Conservation (phyloP, 2,888 invertebrate genomes). For the Parnassius smintheus region DNA sequence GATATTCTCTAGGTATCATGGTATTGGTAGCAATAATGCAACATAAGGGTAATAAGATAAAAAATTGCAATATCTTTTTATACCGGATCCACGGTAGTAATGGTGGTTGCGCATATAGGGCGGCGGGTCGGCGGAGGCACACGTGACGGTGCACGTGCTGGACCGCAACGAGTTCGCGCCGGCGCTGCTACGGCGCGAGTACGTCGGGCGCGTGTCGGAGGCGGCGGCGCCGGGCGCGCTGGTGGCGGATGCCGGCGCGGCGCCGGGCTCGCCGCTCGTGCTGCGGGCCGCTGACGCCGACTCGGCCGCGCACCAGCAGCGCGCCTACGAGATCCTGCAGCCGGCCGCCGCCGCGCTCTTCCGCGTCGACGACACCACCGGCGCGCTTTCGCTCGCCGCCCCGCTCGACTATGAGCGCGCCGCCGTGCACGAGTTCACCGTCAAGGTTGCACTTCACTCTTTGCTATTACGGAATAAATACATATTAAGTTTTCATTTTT, state of each 20-base stretch:
- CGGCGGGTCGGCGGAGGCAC: constrained; percentile 84
- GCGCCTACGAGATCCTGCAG: constrained; percentile 93
- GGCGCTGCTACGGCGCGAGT: constrained; percentile 83
- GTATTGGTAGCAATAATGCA: too few species aligned
- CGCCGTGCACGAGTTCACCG: constrained; percentile 88
- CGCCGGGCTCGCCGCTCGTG: constrained; percentile 86
- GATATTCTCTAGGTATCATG: too few species aligned
- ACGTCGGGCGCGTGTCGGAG: constrained; percentile 88
- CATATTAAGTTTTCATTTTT: too few species aligned
- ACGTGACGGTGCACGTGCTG: constrained; percentile 90
- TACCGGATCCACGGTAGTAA: too few species aligned
- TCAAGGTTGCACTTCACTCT: constrained; percentile 77
- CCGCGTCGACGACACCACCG: constrained; percentile 92
- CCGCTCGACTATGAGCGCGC: constrained; percentile 89
- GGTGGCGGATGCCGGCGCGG: constrained; percentile 85
- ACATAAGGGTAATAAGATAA: too few species aligned
- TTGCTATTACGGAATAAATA: too few species aligned
- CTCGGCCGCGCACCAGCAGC: constrained; percentile 90
- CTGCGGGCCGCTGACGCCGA: constrained; percentile 92
- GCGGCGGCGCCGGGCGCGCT: constrained; percentile 87
- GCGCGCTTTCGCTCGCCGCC: constrained; percentile 89
- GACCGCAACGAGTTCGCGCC: constrained; percentile 95
- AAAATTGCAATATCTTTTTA: too few species aligned
- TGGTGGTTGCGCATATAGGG: constrained; percentile 45
- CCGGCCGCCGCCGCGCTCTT: constrained; percentile 89